phyloP scores from a whole-genome alignment of 2,888 invertebrate genomes.

The Monoplex corrugatus region DNA sequence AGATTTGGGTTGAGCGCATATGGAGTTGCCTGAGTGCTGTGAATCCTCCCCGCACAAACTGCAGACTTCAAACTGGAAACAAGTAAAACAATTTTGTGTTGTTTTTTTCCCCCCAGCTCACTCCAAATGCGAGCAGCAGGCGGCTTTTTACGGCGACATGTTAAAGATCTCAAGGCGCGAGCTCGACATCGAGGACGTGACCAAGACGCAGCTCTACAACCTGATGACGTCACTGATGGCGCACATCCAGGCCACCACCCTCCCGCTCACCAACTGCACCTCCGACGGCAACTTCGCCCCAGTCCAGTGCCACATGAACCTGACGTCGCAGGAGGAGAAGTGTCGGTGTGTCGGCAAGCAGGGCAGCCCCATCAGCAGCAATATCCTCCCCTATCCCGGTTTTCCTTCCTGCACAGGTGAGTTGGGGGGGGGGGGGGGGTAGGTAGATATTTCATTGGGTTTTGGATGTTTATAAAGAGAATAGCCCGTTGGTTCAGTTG shows the following conservation, averaged over 20 bases:
- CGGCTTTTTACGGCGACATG: constrained; percentile 47
- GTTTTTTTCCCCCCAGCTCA: constrained; percentile 33
- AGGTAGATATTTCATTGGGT: too few species aligned
- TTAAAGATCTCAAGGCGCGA: constrained; percentile 13
- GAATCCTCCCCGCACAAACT: too few species aligned
- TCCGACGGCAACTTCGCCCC: constrained; percentile 44
- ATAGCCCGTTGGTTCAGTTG: too few species aligned
- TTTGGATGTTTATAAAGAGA: too few species aligned
- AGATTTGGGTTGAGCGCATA: too few species aligned
- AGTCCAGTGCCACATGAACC: constrained; percentile 48
- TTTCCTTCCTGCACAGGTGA: constrained; percentile 54
- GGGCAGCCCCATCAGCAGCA: constrained; percentile 46
- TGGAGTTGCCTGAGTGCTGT: too few species aligned
- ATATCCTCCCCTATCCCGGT: constrained; percentile 42
- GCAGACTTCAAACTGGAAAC: too few species aligned
- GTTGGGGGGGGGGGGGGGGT: background rate
- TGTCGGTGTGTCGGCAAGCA: constrained; percentile 50
- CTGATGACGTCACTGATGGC: constrained; percentile 3
- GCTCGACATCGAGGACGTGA: background rate
- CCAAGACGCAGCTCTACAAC: constrained; percentile 16
- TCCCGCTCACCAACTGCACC: constrained; percentile 48
- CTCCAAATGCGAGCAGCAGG: constrained; percentile 46
- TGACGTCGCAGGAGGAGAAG: background rate
- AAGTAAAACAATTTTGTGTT: too few species aligned
- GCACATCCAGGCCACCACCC: background rate